Percentiles rank a stretch among this genome's conserved stretches.
phyloP scores from a whole-genome alignment of 2,113 vertebrate species.

The Bostrychus sinensis region DNA sequence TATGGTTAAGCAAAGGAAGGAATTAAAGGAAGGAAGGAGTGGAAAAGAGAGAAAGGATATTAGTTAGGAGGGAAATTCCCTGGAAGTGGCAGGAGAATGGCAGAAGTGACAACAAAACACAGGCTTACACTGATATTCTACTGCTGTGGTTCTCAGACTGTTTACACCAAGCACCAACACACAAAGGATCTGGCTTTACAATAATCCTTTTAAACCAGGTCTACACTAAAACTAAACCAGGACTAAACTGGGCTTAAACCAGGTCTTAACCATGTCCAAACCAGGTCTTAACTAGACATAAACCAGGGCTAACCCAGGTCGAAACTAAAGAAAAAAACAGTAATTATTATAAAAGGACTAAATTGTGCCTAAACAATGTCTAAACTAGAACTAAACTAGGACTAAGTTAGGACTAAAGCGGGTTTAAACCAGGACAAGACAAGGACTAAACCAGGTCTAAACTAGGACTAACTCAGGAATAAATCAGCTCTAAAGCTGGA shows the following conservation, averaged over 20 bases:
- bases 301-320: too few species aligned
- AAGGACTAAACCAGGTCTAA: not conserved
- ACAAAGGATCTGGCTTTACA: too few species aligned
- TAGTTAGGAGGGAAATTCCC: conserved; percentile 50
- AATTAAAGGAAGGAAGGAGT: conserved; percentile 47
- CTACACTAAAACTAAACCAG: not conserved
- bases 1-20: conserved; percentile 59
- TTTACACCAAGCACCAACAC: too few species aligned
- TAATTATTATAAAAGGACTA: too few species aligned
- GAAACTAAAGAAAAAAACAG: too few species aligned
- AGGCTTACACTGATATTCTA: too few species aligned
- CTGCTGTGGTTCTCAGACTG: too few species aligned
- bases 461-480: too few species aligned
- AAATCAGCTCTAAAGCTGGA: too few species aligned
- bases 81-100: conserved; percentile 1
- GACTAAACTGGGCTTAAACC: not conserved
- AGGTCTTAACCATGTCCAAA: not conserved
- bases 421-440: not conserved
- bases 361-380: too few species aligned
- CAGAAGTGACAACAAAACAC: conserved; percentile 20
- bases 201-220: not conserved
- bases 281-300: too few species aligned
- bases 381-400: too few species aligned
- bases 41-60: conserved; percentile 57
- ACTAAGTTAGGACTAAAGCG: not conserved